Evolutionary conservation across 2,797 vertebrate species (phyloP).

Genomic region (Phoebastria nigripes): DNA sequence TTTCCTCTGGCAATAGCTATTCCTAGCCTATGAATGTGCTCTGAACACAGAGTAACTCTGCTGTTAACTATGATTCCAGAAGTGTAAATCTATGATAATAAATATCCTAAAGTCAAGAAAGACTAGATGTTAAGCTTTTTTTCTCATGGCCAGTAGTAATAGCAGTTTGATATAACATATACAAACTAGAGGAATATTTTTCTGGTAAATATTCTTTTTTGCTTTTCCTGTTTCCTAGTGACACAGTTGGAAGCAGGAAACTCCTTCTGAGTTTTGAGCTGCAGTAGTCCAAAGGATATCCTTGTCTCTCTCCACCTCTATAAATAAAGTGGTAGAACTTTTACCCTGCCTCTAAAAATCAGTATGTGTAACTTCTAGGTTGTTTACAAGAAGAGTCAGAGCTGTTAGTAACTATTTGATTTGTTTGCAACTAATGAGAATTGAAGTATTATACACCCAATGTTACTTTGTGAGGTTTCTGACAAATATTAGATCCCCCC

Average conservation of each 20-base stretch:
- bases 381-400: not conserved
- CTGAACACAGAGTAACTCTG: not conserved
- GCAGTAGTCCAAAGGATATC: conserved; percentile 70
- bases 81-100: conserved; percentile 36
- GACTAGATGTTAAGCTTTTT: not conserved
- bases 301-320: conserved; percentile 71
- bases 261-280: conserved; percentile 51
- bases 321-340: conserved; percentile 66
- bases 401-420: not conserved
- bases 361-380: not conserved
- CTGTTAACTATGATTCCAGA: conserved; percentile 20
- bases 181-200: not conserved
- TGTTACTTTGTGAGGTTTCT: not conserved
- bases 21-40: not conserved
- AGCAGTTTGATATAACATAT: conserved; percentile 16
- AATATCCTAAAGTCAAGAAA: conserved; percentile 2
- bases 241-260: conserved; percentile 71
- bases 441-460: not conserved
- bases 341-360: conserved; percentile 35
- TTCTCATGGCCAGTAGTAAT: not conserved
- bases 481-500: not conserved
- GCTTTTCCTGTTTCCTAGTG: conserved; percentile 69
- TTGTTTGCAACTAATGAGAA: not conserved
- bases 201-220: conserved; percentile 59
- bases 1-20: conserved; percentile 49